Conservation (phyloP, 2,888 invertebrate genomes). For the Amphiduros pacificus region DNA sequence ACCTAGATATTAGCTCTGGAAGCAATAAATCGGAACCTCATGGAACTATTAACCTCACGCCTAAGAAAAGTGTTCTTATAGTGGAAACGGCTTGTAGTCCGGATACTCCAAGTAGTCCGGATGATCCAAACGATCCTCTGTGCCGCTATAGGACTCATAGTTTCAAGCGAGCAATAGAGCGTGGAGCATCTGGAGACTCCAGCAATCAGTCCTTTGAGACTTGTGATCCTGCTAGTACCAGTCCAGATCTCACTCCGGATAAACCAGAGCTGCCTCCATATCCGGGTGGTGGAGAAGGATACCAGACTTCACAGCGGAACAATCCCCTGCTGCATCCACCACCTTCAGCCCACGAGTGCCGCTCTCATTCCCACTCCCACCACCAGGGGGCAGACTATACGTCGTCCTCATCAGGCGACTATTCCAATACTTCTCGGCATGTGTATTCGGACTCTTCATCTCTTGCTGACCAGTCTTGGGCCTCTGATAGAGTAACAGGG, state of each 20-base stretch:
- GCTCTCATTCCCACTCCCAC: too few relatives aligned
- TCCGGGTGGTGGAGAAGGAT: not conserved
- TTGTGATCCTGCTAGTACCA: conserved; percentile 17
- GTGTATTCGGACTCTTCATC: too few relatives aligned
- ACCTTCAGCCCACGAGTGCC: not conserved
- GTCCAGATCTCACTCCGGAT: conserved; percentile 19
- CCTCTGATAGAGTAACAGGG: too few relatives aligned
- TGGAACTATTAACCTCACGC: too few relatives aligned
- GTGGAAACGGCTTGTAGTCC: conserved; percentile 21
- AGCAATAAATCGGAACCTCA: conserved; percentile 26
- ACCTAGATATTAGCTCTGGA: conserved; percentile 34
- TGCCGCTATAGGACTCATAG: conserved; percentile 24
- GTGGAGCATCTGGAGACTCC: conserved; percentile 22
- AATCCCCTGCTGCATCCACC: not conserved
- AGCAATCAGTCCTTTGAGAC: conserved; percentile 18
- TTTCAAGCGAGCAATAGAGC: conserved; percentile 32
- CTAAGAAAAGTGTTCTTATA: conserved; percentile 18
- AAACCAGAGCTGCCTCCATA: conserved; percentile 9
- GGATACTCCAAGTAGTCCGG: conserved; percentile 13
- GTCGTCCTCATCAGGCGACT: too few relatives aligned
- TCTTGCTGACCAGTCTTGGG: too few relatives aligned
- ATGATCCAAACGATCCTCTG: conserved; percentile 15
- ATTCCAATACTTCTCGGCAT: too few relatives aligned
- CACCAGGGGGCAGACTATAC: not conserved
- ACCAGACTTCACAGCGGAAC: not conserved